Evolutionary conservation across 2,797 vertebrate genomes (phyloP).

Genomic region (Myotis daubentonii): DNA sequence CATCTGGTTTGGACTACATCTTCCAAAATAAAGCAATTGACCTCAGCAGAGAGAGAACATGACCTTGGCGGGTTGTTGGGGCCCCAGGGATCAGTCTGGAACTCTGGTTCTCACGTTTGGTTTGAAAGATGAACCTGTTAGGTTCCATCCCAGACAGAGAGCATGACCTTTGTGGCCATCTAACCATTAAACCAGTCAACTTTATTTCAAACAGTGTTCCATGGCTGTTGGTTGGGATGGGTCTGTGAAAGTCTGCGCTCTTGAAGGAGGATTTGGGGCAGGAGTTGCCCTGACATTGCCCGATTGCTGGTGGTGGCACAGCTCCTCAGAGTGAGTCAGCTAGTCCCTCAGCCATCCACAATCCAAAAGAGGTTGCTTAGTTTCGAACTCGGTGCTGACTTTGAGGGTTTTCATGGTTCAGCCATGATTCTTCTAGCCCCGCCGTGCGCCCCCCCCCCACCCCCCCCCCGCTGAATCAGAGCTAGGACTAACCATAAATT

Average conservation of each 20-base stretch:
- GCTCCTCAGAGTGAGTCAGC: neutral
- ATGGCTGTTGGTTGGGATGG: neutral
- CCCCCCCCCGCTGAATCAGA: neutral
- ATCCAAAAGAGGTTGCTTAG: neutral
- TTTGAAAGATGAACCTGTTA: conserved; percentile 12
- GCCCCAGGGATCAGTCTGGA: neutral
- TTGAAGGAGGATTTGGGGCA: neutral
- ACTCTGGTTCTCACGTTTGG: neutral
- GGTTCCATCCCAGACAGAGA: neutral
- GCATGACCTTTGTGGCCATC: neutral
- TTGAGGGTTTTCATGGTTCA: neutral
- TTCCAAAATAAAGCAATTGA: conserved; percentile 8
- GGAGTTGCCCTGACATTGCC: neutral
- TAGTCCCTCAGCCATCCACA: neutral
- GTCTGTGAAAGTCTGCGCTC: neutral
- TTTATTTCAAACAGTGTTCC: neutral
- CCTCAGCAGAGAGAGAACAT: neutral
- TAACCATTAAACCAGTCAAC: fast-evolving
- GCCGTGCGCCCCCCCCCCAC: too few species aligned
- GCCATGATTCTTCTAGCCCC: neutral
- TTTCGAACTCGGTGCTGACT: neutral
- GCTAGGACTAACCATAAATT: neutral
- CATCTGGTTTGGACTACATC: neutral
- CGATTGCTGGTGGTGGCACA: neutral
- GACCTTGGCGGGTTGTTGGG: neutral